Conservation (phyloP, 2,888 invertebrate species). For the Leptinotarsa haldemani region DNA sequence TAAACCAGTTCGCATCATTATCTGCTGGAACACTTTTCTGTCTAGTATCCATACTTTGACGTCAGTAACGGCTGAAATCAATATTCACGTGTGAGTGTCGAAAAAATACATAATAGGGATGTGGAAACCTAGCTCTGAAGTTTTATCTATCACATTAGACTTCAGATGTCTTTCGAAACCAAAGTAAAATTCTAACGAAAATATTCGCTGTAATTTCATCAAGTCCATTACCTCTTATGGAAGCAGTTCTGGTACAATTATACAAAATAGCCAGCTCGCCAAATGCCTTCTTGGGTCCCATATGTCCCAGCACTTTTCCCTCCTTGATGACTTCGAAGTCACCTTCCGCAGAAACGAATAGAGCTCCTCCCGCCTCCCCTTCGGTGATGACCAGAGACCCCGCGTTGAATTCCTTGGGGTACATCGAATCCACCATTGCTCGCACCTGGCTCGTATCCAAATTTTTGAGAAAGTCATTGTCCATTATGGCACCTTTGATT, state of each 20-base stretch:
- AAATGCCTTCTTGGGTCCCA: conserved; percentile 76
- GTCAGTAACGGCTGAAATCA: conserved; percentile 70
- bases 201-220: no score
- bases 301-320: conserved; percentile 71
- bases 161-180: no score
- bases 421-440: conserved; percentile 78
- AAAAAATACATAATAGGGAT: no score
- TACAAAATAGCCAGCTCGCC: conserved; percentile 81
- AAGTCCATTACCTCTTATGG: conserved; percentile 68
- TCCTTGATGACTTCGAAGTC: conserved; percentile 77
- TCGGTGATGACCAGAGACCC: conserved; percentile 72
- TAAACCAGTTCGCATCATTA: conserved; percentile 78
- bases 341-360: conserved; percentile 75
- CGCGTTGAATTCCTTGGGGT: conserved; percentile 68
- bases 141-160: no score
- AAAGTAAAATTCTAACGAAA: no score
- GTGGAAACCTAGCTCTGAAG: no score
- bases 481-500: conserved; percentile 75
- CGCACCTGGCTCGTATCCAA: conserved; percentile 73
- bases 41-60: conserved; percentile 78
- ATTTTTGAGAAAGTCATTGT: conserved; percentile 76
- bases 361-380: conserved; percentile 74
- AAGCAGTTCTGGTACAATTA: conserved; percentile 78
- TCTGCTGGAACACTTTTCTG: conserved; percentile 75
- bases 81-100: no score